phyloP scores from a whole-genome alignment of 2,888 invertebrate genomes.

The Busseola fusca region DNA sequence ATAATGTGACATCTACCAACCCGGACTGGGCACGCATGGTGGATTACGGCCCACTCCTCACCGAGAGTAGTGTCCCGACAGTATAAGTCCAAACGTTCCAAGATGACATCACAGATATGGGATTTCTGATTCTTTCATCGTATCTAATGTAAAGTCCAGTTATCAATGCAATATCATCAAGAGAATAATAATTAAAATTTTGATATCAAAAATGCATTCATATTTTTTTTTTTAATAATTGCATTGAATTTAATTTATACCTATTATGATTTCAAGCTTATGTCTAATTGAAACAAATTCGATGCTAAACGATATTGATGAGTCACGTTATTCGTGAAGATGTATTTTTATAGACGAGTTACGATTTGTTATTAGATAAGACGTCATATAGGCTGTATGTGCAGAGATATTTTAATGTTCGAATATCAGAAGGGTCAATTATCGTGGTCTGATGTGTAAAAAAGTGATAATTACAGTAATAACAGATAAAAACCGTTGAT shows the following conservation, averaged over 20 bases:
- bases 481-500: neutral
- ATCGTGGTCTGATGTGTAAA: slow-evolving; percentile 34
- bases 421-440: slow-evolving; percentile 31
- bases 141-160: neutral
- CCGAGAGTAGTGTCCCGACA: too few relatives aligned
- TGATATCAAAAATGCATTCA: slow-evolving; percentile 1
- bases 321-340: slow-evolving; percentile 39
- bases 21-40: too few relatives aligned
- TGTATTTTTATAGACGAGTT: slow-evolving; percentile 36
- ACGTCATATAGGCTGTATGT: slow-evolving; percentile 19
- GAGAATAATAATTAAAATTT: neutral
- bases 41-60: too few relatives aligned
- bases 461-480: slow-evolving; percentile 34
- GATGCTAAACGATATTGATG: slow-evolving; percentile 38
- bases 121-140: neutral
- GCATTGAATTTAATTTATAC: slow-evolving; percentile 20
- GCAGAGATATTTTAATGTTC: slow-evolving; percentile 32
- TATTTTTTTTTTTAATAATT: too few relatives aligned
- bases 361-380: slow-evolving; percentile 47
- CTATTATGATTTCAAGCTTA: slow-evolving; percentile 16
- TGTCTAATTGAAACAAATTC: slow-evolving; percentile 18
- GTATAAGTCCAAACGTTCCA: too few relatives aligned
- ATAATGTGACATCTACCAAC: too few relatives aligned
- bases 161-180: neutral
- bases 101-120: neutral